Evolutionary conservation across 2,888 invertebrate genomes (phyloP).

Genomic region (Aphrophora alni): DNA sequence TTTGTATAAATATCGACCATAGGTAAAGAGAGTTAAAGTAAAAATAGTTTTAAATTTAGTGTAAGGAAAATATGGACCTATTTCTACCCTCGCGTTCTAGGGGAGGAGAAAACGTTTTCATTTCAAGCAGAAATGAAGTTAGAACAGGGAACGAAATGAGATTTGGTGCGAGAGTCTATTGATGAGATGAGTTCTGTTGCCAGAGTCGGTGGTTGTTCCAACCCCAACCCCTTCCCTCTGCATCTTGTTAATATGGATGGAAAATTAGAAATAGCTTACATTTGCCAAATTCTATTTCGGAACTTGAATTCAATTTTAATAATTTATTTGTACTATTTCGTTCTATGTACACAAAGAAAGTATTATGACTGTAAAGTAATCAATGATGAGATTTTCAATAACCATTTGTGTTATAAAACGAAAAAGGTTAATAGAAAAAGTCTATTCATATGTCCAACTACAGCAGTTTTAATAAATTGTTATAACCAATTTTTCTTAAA

Average conservation of each 20-base stretch:
- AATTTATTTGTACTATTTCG: neutral
- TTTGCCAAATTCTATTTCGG: neutral
- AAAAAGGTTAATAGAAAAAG: no score
- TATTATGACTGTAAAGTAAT: no score
- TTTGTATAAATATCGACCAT: no score
- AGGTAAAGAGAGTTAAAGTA: no score
- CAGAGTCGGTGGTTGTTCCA: neutral
- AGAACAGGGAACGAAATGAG: neutral
- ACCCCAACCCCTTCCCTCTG: neutral
- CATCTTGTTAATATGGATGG: neutral
- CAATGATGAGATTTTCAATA: no score
- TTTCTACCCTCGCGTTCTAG: neutral
- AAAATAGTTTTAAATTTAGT: no score
- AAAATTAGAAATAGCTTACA: constrained; percentile 9
- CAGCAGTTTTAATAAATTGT: no score
- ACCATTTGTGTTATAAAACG: no score
- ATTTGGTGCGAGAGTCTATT: constrained; percentile 2
- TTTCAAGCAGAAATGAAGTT: constrained; percentile 9
- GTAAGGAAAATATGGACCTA: neutral
- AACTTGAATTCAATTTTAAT: neutral
- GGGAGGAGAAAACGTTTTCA: constrained; percentile 1
- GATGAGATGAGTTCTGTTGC: neutral
- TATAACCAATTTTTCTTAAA: no score
- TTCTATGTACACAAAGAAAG: no score
- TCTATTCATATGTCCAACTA: no score